Percentiles rank a stretch among this genome's conserved stretches.
These are phyloP conservation scores for Idaea straminata DNA, from an alignment of 2,888 invertebrate genomes.

Conservation along the genomic window DNA sequence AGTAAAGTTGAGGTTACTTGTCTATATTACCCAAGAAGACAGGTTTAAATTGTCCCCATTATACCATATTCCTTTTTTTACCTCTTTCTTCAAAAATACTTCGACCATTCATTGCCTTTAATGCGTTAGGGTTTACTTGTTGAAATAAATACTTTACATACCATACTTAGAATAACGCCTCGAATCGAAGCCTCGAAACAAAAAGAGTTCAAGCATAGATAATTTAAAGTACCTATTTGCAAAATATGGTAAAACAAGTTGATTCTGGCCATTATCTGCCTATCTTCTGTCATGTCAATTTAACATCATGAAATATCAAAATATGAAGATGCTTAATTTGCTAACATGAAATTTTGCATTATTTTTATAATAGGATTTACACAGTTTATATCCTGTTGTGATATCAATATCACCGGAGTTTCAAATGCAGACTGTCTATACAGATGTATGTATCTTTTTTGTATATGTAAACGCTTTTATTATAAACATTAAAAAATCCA, in stretches of 20 bases:
- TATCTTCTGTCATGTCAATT: conserved; percentile 29
- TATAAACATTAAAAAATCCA: too few species aligned
- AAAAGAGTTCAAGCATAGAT: too few species aligned
- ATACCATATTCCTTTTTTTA: too few species aligned
- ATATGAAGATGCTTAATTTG: conserved; percentile 52
- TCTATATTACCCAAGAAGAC: too few species aligned
- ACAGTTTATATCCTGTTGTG: conserved; percentile 46
- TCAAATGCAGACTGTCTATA: conserved; percentile 46
- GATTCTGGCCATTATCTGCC: conserved; percentile 35
- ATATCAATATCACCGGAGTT: conserved; percentile 47
- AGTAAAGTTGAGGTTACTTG: too few species aligned
- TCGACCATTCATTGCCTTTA: too few species aligned
- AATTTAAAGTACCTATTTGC: not conserved
- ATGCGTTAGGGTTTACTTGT: too few species aligned
- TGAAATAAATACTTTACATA: too few species aligned
- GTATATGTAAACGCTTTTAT: conserved; percentile 1
- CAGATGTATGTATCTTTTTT: conserved; percentile 47
- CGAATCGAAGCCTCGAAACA: too few species aligned
- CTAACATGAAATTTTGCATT: conserved; percentile 66
- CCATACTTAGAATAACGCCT: too few species aligned
- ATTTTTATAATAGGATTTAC: conserved; percentile 63
- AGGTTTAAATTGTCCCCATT: too few species aligned
- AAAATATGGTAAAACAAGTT: not conserved
- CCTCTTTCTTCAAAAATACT: too few species aligned
- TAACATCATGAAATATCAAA: conserved; percentile 54